Evolutionary conservation across 2,888 invertebrate species (phyloP).

Genomic region (Eucera pruinosa): DNA sequence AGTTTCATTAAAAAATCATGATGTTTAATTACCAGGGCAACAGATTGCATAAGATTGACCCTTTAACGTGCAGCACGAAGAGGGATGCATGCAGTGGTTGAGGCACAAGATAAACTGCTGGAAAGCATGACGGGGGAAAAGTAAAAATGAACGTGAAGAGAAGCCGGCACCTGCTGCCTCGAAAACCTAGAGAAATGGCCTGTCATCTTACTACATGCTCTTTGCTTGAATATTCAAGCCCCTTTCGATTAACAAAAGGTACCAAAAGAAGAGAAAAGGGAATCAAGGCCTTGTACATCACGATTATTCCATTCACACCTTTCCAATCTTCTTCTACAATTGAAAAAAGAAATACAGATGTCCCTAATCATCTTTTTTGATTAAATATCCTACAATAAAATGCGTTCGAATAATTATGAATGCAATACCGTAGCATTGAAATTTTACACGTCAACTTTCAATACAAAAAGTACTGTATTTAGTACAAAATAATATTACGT

Average conservation of each 20-base stretch:
- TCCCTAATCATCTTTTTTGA: too few species aligned
- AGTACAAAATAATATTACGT: too few species aligned
- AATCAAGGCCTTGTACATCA: too few species aligned
- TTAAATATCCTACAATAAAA: too few species aligned
- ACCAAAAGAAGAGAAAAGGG: too few species aligned
- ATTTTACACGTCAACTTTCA: too few species aligned
- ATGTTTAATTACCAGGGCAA: constrained; percentile 21
- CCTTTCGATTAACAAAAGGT: not conserved
- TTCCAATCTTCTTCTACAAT: too few species aligned
- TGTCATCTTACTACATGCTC: constrained; percentile 16
- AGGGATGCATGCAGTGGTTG: constrained; percentile 2
- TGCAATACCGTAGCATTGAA: too few species aligned
- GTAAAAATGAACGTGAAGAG: constrained; percentile 4
- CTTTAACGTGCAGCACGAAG: constrained; percentile 11
- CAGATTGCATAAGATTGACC: constrained; percentile 28
- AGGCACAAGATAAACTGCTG: constrained; percentile 31
- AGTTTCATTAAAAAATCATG: constrained; percentile 22
- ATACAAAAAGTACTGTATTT: too few species aligned
- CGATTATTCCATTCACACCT: too few species aligned
- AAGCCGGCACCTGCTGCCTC: constrained; percentile 28
- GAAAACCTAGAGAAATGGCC: constrained; percentile 27
- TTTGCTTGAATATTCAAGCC: constrained; percentile 21
- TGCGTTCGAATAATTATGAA: too few species aligned
- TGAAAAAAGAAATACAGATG: too few species aligned
- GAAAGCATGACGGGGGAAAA: constrained; percentile 19